Evolutionary conservation across 1,140 invertebrate genomes (phyloP).

Genomic region (Pseudoatta argentina): DNA sequence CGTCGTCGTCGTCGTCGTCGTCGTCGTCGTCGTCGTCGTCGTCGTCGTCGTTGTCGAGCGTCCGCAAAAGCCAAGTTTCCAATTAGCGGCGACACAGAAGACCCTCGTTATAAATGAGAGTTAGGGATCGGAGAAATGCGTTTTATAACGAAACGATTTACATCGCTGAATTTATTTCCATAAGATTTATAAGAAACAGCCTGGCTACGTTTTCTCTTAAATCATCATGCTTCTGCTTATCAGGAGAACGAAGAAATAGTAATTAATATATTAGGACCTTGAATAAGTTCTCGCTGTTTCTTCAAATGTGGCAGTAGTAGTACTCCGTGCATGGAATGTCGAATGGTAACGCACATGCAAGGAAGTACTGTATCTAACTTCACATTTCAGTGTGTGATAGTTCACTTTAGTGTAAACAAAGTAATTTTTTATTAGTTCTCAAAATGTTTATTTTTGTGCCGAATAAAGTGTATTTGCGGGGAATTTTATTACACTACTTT

Average conservation of each 20-base stretch:
- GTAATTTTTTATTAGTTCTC: too few species aligned
- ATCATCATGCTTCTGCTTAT: background rate
- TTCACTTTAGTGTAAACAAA: too few species aligned
- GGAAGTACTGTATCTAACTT: too few species aligned
- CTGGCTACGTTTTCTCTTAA: background rate
- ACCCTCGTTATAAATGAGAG: conserved; percentile 55
- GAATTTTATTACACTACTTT: too few species aligned
- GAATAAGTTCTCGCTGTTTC: too few species aligned
- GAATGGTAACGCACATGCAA: too few species aligned
- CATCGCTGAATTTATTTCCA: conserved; percentile 58
- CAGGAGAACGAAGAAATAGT: background rate
- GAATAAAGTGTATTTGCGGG: too few species aligned
- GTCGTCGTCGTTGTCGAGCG: background rate
- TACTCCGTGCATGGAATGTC: too few species aligned
- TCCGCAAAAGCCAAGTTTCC: conserved; percentile 51
- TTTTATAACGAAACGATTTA: conserved; percentile 61
- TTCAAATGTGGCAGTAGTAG: too few species aligned
- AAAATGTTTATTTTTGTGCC: too few species aligned
- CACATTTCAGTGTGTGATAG: too few species aligned
- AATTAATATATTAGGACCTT: too few species aligned
- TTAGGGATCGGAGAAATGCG: conserved; percentile 53
- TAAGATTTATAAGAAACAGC: conserved; percentile 26
- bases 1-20: conserved; percentile 17
- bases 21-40: conserved; percentile 18
- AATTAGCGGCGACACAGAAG: conserved; percentile 51